Percentiles rank a stretch among this genome's conserved stretches.
phyloP scores from a whole-genome alignment of 2,113 vertebrate genomes.

The Chrysochloris asiatica region DNA sequence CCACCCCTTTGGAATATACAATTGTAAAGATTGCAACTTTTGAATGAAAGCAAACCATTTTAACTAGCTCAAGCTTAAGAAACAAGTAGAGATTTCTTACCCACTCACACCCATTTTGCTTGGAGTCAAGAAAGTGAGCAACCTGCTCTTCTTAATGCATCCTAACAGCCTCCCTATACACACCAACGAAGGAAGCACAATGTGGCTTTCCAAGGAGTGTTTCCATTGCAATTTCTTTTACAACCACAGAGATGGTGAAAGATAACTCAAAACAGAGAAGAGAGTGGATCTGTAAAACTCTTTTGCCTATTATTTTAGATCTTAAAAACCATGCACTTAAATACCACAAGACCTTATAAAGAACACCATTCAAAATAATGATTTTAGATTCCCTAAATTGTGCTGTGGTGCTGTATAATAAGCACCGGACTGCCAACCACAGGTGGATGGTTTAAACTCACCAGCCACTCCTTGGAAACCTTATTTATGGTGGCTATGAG shows the following conservation, averaged over 20 bases:
- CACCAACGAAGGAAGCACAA: neutral
- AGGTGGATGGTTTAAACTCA: no score
- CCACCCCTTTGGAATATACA: neutral
- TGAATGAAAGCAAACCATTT: neutral
- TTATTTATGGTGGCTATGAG: no score
- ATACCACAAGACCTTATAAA: neutral
- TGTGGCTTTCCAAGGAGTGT: neutral
- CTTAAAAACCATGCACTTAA: conserved; percentile 35
- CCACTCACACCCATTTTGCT: neutral
- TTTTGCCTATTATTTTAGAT: conserved; percentile 26
- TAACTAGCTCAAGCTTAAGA: conserved; percentile 5
- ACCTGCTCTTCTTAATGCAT: neutral
- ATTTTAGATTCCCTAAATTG: conserved; percentile 54
- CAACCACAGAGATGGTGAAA: neutral
- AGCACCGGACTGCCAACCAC: no score
- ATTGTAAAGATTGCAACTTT: conserved; percentile 13
- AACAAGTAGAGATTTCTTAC: neutral
- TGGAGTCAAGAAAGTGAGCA: neutral
- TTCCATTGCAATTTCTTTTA: conserved; percentile 35
- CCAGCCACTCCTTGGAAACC: no score
- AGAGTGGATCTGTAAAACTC: neutral
- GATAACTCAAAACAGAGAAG: conserved; percentile 58
- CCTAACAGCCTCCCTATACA: neutral
- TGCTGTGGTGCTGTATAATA: no score
- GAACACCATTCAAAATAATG: conserved; percentile 47